Evolutionary conservation across 2,888 invertebrate species (phyloP).

Genomic region (Netelia virgata): DNA sequence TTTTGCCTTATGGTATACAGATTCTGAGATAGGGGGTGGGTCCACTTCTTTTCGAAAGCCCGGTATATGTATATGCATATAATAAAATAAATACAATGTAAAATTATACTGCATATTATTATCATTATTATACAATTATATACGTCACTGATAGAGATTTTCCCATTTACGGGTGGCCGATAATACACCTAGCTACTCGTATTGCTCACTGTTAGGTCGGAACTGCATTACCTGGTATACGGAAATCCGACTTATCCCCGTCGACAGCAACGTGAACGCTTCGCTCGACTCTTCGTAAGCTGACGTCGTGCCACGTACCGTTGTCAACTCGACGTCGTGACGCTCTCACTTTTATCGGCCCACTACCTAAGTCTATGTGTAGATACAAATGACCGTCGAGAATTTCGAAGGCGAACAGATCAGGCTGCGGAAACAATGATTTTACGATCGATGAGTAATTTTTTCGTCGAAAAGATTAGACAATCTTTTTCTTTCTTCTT

Average conservation of each 20-base stretch:
- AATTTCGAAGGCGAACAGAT: constrained; percentile 97
- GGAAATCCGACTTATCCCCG: constrained; percentile 94
- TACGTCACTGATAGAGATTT: neutral
- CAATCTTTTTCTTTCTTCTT: neutral
- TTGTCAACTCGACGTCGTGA: constrained; percentile 94
- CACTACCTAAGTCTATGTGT: constrained; percentile 96
- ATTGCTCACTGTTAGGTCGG: neutral
- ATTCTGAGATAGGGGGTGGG: too few species aligned
- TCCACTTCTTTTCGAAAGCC: too few species aligned
- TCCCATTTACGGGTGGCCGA: neutral
- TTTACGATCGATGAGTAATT: neutral
- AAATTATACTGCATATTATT: too few species aligned
- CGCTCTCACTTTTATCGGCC: constrained; percentile 94
- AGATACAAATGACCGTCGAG: constrained; percentile 97
- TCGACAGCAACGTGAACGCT: constrained; percentile 96
- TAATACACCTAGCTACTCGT: neutral
- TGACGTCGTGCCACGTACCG: constrained; percentile 96
- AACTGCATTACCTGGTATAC: constrained; percentile 89
- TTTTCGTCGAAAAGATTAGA: neutral
- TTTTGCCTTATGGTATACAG: too few species aligned
- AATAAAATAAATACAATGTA: too few species aligned
- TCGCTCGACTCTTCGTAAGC: constrained; percentile 92
- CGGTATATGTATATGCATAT: too few species aligned
- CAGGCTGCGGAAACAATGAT: constrained; percentile 87
- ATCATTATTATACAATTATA: too few species aligned